Evolutionary conservation across 2,888 invertebrate species (phyloP), one percentile per base, ranked within the genome.

Genomic region (Callinectes sapidus): DNA sequence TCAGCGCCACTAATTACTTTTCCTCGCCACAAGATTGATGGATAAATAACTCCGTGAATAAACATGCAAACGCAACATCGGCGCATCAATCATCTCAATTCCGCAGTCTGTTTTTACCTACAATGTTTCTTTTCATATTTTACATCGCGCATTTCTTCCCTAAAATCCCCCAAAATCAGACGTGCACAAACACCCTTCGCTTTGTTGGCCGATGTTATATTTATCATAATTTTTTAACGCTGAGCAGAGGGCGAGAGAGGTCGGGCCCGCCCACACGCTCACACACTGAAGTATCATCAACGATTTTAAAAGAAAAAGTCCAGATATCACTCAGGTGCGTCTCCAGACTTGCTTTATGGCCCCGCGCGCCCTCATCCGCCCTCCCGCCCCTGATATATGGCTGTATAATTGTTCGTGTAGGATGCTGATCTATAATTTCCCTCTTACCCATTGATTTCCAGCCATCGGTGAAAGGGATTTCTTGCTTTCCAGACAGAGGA

Each of bases 331-430:
- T 81, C 81, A 81, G 35, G 35, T 18, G 81, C 81, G 81, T 81
- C 81, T 81, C 81, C 81, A 81, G 81, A 35, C 81, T 13, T 81
- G 81, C 16, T 81, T 81, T 81, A 81, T 35, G 35, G 61, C 61
- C 55, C 16, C 18, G 16, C 42, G 18, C 86, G 28, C 35, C 88
- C 48, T 32, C 61, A 61, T 61, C 48, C 88, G 55, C 88, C 88
- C 88, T 61, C 55, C 61, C 54, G 54, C 42, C n/a, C 61, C 88
- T 55, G 88, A 88, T 35, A 28, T 88, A 88, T 61, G 35, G 55
- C 54, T 32, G 88, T 88, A 88, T 88, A 88, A 88, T 88, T 88
- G 88, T 88, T 88, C 88, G 88, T 88, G 54, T 61, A 61, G 23
- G 32, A 88, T 55, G 61, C 88, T 61, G 88, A 88, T 55, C 54